Evolutionary conservation across 2,888 invertebrate genomes (phyloP).

Genomic region (Dascillus cervinus): DNA sequence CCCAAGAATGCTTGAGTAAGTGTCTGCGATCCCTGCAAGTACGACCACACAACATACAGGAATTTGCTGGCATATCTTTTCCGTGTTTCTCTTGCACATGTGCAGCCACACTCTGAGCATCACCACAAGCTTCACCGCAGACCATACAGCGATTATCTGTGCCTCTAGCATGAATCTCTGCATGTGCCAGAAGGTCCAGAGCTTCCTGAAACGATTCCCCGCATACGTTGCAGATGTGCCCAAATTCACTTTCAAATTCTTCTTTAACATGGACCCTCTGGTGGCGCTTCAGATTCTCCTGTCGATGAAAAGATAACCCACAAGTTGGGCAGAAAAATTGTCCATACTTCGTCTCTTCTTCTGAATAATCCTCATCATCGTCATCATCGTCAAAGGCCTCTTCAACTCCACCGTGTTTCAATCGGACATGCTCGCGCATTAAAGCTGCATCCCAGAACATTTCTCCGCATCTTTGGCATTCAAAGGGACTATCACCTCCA

Average conservation of each 20-base stretch:
- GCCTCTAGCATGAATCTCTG: conserved; percentile 65
- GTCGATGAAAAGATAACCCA: conserved; percentile 70
- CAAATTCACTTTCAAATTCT: conserved; percentile 27
- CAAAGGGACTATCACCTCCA: conserved; percentile 71
- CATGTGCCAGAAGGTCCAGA: conserved; percentile 68
- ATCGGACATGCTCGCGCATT: conserved; percentile 53
- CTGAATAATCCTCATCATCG: conserved; percentile 48
- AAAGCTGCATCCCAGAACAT: conserved; percentile 66
- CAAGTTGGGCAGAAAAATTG: conserved; percentile 64
- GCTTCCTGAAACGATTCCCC: conserved; percentile 72
- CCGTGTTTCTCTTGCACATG: conserved; percentile 55
- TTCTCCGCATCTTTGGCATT: conserved; percentile 72
- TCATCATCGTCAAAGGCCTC: conserved; percentile 33
- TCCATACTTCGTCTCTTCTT: conserved; percentile 52
- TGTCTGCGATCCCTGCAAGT: conserved; percentile 61
- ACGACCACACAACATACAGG: conserved; percentile 60
- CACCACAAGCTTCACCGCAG: conserved; percentile 57
- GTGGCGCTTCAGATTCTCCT: conserved; percentile 67
- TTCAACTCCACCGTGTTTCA: conserved; percentile 47
- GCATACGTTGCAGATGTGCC: conserved; percentile 71
- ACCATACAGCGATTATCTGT: conserved; percentile 53
- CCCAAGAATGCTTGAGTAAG: conserved; percentile 61
- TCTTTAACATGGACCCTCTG: conserved; percentile 41
- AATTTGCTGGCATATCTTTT: conserved; percentile 54
- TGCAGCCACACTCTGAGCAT: conserved; percentile 55